Evolutionary conservation across 1,140 invertebrate species (phyloP), one percentile per base, ranked within the genome.

Genomic region (Protaetia brevitarsis): DNA sequence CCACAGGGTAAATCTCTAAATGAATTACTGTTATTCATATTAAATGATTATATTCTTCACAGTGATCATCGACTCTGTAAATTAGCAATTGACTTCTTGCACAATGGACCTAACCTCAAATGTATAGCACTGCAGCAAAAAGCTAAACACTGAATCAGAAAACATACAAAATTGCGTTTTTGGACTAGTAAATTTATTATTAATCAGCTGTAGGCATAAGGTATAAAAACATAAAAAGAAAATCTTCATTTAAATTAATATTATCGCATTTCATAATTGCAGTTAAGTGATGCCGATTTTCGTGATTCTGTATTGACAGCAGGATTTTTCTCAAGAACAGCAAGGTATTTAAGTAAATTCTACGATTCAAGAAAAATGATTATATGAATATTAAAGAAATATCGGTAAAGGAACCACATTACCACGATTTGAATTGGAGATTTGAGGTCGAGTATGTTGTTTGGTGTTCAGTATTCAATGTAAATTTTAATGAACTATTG

Each of bases 51-150:
- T 62, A 41, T 29, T 29, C 29, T 8, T 37, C 63, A 65, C 74
- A 88, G 86, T 87, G 64, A 68, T 88, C 16, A 82, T 86, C 62
- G 85, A 87, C 74, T 87, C 72, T 87, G 86, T 72, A 88, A 87
- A 78, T 75, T 87, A 51, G 79, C 83, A 1, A 74, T 85, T 45
- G 85, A 87, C 71, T 87, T 83, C 75, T 65, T 88, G 8, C 80
- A 84, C 67, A 87, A 86, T 78, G 86, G 86, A 26, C 77, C 81
- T 26, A 86, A 87, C 75, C 65, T 78, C n/a, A 87, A 74, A 75
- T 85, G 31, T 85, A 83, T 69, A 78, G 67, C 41, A 77, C 82
- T 51, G 84, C 85, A 64, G 84, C 60, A 81, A 83, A 67, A 85
- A 85, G 72, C 70, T 86, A 26, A 71, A 81, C 6, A 79, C 82